phyloP scores from a whole-genome alignment of 2,113 vertebrate species.

The Acanthochromis polyacanthus region DNA sequence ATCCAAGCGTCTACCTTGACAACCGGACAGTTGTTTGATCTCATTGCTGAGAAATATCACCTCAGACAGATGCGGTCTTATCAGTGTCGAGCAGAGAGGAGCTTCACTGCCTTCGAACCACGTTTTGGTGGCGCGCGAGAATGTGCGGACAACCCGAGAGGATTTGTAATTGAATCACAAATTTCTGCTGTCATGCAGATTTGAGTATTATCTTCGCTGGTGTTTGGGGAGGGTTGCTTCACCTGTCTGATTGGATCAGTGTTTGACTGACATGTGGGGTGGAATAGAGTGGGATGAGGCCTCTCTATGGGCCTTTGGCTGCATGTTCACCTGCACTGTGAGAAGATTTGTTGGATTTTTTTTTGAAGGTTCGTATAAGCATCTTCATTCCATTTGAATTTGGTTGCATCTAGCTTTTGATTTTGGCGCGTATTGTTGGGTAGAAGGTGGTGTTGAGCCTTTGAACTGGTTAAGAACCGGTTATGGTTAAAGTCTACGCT shows the following conservation, averaged over 20 bases:
- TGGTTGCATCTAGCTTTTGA: background rate
- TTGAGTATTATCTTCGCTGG: slow-evolving; percentile 26
- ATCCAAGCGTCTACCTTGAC: slow-evolving; percentile 57
- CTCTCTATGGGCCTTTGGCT: background rate
- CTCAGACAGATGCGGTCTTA: slow-evolving; percentile 48
- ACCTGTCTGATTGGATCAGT: slow-evolving; percentile 43
- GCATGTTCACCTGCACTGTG: background rate
- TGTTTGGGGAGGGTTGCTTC: slow-evolving; percentile 23
- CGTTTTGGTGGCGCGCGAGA: slow-evolving; percentile 15
- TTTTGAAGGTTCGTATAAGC: too few species aligned
- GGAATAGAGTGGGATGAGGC: background rate
- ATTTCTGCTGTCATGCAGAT: slow-evolving; percentile 44
- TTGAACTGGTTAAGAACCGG: too few species aligned
- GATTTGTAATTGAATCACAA: slow-evolving; percentile 47
- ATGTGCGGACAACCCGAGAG: background rate
- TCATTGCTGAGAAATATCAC: slow-evolving; percentile 52
- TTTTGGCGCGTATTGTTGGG: background rate
- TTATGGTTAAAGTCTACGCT: too few species aligned
- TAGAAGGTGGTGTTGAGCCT: too few species aligned
- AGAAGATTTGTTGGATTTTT: background rate
- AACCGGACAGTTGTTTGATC: slow-evolving; percentile 58
- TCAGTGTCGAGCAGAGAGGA: slow-evolving; percentile 43
- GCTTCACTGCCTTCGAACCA: slow-evolving; percentile 22
- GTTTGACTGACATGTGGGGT: slow-evolving; percentile 7
- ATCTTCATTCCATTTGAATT: background rate